Percentiles rank a stretch among this genome's conserved stretches.
These are phyloP conservation scores for Aporophyla nigra DNA, from an alignment of 2,888 invertebrate species.

Conservation along the genomic window DNA sequence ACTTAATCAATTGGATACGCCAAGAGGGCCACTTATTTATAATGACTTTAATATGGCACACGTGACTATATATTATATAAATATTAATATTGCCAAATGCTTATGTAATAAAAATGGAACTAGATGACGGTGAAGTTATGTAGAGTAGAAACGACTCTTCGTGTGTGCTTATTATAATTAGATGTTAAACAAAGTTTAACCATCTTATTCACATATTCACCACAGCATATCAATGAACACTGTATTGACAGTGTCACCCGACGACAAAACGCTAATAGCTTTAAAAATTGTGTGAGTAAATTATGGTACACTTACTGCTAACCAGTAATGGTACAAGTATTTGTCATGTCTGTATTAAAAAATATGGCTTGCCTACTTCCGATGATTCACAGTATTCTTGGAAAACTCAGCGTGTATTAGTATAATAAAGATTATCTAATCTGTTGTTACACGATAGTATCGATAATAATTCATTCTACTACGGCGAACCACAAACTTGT, in stretches of 20 bases:
- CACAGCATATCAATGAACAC: slow-evolving; percentile 3
- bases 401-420: slow-evolving; percentile 53
- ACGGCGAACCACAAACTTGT: slow-evolving; percentile 34
- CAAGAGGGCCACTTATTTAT: slow-evolving; percentile 15
- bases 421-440: slow-evolving; percentile 65
- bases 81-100: slow-evolving; percentile 26
- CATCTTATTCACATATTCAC: slow-evolving; percentile 5
- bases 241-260: neutral
- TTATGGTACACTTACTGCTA: slow-evolving; percentile 37
- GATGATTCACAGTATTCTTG: slow-evolving; percentile 66
- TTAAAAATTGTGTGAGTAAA: slow-evolving; percentile 41
- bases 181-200: slow-evolving; percentile 4
- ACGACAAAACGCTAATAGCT: slow-evolving; percentile 19
- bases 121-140: slow-evolving; percentile 19
- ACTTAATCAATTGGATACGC: slow-evolving; percentile 39
- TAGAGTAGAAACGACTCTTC: neutral
- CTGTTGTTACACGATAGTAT: slow-evolving; percentile 47
- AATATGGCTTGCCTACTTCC: slow-evolving; percentile 66
- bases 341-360: slow-evolving; percentile 57
- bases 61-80: neutral
- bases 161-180: slow-evolving; percentile 6
- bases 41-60: slow-evolving; percentile 25
- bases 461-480: slow-evolving; percentile 39
- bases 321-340: slow-evolving; percentile 47
- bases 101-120: slow-evolving; percentile 29